Conservation (phyloP, 35 echinoderm and acorn worm species). For the Nesometra sesokonis region DNA sequence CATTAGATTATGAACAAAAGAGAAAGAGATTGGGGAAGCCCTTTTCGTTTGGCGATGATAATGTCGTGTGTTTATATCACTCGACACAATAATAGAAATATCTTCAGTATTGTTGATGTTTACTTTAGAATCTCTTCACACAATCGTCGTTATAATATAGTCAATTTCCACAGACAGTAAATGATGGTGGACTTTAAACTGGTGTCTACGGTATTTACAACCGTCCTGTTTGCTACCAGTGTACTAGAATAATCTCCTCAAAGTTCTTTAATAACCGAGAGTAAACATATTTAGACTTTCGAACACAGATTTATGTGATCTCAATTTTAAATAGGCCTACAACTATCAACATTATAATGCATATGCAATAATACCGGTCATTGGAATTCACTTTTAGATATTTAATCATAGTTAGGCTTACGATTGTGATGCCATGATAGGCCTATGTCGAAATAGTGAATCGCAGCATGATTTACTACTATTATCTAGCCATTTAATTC, state of each 20-base stretch:
- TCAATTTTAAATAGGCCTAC: background rate
- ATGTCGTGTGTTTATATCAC: background rate
- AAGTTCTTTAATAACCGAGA: background rate
- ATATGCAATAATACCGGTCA: background rate
- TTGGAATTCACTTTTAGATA: no score
- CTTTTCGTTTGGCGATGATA: background rate
- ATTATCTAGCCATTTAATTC: no score
- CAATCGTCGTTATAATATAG: background rate
- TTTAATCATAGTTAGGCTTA: no score
- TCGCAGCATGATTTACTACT: no score
- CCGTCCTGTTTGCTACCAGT: background rate
- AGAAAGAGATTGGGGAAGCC: background rate
- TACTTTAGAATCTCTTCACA: background rate
- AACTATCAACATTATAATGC: background rate
- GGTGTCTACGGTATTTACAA: background rate
- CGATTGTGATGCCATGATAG: no score
- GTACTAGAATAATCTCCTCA: background rate
- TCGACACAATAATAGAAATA: background rate
- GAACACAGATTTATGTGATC: no score
- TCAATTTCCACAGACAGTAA: background rate
- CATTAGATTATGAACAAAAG: conserved; percentile 1
- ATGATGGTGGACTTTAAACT: background rate
- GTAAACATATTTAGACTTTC: background rate
- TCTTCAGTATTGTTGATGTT: background rate
- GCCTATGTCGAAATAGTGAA: no score